Evolutionary conservation across 2,797 vertebrate genomes (phyloP), one percentile per base, ranked within the genome.

Genomic region (Siniperca scherzeri): DNA sequence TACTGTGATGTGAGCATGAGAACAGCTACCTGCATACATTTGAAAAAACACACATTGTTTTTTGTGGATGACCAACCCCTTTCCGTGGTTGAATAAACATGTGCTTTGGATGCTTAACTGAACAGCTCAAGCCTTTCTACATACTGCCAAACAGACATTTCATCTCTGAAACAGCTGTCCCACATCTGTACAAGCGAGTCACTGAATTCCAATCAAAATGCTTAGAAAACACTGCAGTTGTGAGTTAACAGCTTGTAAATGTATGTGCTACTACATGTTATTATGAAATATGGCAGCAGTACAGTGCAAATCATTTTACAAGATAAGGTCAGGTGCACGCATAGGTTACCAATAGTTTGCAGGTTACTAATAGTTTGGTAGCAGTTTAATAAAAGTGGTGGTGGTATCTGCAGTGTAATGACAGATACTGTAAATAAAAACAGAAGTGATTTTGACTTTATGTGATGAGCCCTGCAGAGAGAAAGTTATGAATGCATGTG

Each of bases 231-330:
- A n/a, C 21, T 44, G 52, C 53, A 40, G 65, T 64, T 57, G 40
- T 50, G 59, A 62, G 62, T 70, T 44, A 62, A 55, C 46, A 77
- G 48, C 72, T 14, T 8, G 38, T 70, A 22, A 56, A 69, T 7
- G 4, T 44, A 16, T n/a, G 27, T 19, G 56, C 56, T 61, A 77
- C 65, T 73, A 30, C 64, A 53, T 66, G 36, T 44, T 62, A 69
- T 83, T 30, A 74, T 42, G 46, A 77, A 53, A 57, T 71, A 50
- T 77, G 59, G 76, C 79, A 62, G 8, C 16, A 53, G 13, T 10
- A 46, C 8, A 42, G 17, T 33, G 14, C 30, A 40, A 7, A 16
- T 27, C 2, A 13, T 79, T 56, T 61, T 25, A 50, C 1, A 56
- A 53, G 21, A 70, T 22, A 40, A 79, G 25, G 22, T n/a, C 48